A percentile compares a stretch with the other conserved stretches of the same genome.
Evolutionary conservation across 1,140 invertebrate genomes (phyloP).

Genomic region (Drosophila jambulina): DNA sequence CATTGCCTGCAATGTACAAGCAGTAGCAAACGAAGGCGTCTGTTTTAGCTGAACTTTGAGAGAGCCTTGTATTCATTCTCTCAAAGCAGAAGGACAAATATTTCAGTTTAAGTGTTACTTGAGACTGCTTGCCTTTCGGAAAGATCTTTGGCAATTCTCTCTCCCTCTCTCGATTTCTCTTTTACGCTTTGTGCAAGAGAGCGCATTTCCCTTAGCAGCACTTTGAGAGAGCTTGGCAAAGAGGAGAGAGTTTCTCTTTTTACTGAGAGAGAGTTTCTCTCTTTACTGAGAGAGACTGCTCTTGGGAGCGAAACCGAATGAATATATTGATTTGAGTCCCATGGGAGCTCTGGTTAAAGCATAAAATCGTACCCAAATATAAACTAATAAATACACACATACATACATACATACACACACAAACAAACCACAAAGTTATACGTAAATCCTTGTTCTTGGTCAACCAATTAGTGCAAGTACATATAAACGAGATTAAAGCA

Average conservation of each 20-base stretch:
- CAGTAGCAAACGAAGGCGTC: no score
- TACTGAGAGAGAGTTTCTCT: not conserved
- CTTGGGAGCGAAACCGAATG: not conserved
- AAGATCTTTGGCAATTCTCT: not conserved
- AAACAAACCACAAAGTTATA: constrained; percentile 14
- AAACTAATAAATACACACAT: constrained; percentile 2
- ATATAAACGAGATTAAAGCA: constrained; percentile 2
- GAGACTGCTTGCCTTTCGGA: not conserved
- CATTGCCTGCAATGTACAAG: not conserved
- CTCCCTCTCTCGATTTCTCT: not conserved
- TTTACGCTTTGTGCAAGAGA: not conserved
- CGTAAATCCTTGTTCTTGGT: constrained; percentile 35
- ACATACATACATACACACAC: not conserved
- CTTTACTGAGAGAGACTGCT: no score
- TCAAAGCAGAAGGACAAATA: no score
- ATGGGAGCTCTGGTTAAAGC: not conserved
- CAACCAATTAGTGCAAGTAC: constrained; percentile 30
- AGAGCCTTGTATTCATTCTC: no score
- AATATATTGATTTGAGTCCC: not conserved
- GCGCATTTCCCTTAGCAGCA: not conserved
- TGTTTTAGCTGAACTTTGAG: no score
- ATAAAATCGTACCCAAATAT: constrained; percentile 15
- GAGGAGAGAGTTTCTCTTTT: not conserved
- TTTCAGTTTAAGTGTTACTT: not conserved
- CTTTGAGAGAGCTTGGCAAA: not conserved